These are phyloP conservation scores for Apeira syringaria DNA, from an alignment of 2,888 invertebrate species.

Conservation along the genomic window DNA sequence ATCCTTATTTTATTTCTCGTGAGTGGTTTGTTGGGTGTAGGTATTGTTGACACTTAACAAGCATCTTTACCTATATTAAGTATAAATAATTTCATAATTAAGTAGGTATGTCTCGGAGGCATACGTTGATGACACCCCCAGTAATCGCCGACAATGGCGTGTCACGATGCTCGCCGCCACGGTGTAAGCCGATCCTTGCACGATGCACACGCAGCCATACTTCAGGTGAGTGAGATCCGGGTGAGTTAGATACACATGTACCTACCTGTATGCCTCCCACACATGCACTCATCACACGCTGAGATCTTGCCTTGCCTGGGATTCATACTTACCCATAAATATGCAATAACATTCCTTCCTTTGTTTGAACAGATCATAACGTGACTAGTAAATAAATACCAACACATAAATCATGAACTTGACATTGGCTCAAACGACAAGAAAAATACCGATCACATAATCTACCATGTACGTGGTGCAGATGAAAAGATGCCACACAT, in stretches of 20 bases:
- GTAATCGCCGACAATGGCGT: constrained; percentile 22
- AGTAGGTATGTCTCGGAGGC: constrained; percentile 14
- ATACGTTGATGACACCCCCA: constrained; percentile 18
- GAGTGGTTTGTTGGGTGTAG: too few relatives aligned
- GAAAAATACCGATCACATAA: constrained; percentile 36
- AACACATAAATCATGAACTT: constrained; percentile 36
- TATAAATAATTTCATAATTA: too few relatives aligned
- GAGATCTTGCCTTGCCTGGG: constrained; percentile 12
- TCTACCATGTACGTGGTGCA: too few relatives aligned
- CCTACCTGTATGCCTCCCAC: too few relatives aligned
- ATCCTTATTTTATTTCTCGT: too few relatives aligned
- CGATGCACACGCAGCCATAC: constrained; percentile 20
- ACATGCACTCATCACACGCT: constrained; percentile 27
- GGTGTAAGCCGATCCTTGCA: constrained; percentile 1
- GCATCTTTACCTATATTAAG: too few relatives aligned
- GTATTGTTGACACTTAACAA: too few relatives aligned
- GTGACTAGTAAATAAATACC: constrained; percentile 15
- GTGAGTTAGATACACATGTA: constrained; percentile 32
- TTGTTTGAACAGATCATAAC: constrained; percentile 37
- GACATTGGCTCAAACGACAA: constrained; percentile 44
- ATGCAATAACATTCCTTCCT: constrained; percentile 51
- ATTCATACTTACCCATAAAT: constrained; percentile 43
- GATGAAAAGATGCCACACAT: background rate
- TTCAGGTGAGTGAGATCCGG: constrained; percentile 40
- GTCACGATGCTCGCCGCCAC: constrained; percentile 28